These are phyloP conservation scores for Lissocephala sabroskyi DNA, from an alignment of 2,888 invertebrate species.

Conservation along the genomic window DNA sequence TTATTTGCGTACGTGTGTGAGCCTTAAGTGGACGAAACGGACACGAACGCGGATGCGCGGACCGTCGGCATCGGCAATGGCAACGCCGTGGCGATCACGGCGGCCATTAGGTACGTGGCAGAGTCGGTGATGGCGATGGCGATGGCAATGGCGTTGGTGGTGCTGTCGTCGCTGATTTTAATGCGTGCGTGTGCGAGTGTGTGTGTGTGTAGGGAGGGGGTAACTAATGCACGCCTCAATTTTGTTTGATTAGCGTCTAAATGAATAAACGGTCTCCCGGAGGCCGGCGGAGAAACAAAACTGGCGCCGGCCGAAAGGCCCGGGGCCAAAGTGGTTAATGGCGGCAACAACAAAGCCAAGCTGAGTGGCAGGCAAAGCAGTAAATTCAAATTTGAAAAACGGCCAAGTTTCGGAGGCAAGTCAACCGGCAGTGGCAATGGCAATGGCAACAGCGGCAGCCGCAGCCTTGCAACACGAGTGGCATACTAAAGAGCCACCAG, in stretches of 20 bases:
- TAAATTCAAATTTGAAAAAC: constrained; percentile 38
- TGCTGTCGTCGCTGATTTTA: not conserved
- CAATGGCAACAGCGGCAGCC: not conserved
- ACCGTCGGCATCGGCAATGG: not conserved
- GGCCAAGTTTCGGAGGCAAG: constrained; percentile 27
- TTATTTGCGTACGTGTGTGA: constrained; percentile 37
- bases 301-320: too few species aligned
- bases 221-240: constrained; percentile 41
- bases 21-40: constrained; percentile 12
- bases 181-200: not conserved
- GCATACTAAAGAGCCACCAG: constrained; percentile 33
- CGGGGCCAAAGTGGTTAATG: constrained; percentile 11
- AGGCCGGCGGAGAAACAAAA: too few species aligned
- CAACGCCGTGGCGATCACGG: too few species aligned
- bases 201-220: not conserved
- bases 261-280: constrained; percentile 37
- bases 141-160: not conserved
- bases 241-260: constrained; percentile 42
- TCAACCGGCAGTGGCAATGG: not conserved
- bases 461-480: constrained; percentile 18
- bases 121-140: not conserved
- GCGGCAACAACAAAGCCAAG: constrained; percentile 7
- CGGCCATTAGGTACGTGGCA: constrained; percentile 11
- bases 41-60: too few species aligned
- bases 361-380: constrained; percentile 9